phyloP scores from a whole-genome alignment of 2,113 vertebrate species.

The Passer domesticus region DNA sequence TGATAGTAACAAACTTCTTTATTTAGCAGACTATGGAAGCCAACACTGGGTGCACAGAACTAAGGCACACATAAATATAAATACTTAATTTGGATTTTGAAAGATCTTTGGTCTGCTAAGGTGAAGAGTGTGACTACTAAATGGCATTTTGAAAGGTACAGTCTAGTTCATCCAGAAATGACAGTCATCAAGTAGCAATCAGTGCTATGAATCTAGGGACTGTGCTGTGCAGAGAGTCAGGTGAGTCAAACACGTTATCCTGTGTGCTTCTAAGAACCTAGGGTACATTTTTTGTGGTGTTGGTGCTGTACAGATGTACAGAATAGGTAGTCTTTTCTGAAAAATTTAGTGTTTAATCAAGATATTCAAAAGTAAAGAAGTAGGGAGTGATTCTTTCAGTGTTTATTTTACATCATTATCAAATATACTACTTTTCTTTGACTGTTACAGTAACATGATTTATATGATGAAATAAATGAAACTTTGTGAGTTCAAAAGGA shows the following conservation, averaged over 20 bases:
- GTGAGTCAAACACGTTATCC: background rate
- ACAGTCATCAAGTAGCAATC: background rate
- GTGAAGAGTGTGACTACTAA: background rate
- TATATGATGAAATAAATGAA: background rate
- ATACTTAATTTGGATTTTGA: background rate
- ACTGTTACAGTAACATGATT: background rate
- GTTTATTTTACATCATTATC: conserved; percentile 10
- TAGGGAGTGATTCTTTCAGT: background rate
- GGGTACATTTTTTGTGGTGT: background rate
- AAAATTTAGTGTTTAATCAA: background rate
- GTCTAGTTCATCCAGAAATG: background rate
- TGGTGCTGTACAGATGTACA: background rate
- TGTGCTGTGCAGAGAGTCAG: background rate
- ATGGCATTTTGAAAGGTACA: background rate
- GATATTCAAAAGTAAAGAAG: background rate
- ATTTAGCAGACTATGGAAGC: background rate
- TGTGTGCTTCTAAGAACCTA: background rate
- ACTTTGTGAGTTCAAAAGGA: background rate
- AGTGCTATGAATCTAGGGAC: background rate
- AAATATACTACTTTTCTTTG: background rate
- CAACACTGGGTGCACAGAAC: background rate
- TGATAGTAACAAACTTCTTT: background rate
- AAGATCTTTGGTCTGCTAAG: background rate
- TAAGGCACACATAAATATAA: background rate
- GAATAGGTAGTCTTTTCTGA: background rate